Base-by-base conservation (phyloP, 2,888 invertebrate species). In the Diarsia brunnea region DNA sequence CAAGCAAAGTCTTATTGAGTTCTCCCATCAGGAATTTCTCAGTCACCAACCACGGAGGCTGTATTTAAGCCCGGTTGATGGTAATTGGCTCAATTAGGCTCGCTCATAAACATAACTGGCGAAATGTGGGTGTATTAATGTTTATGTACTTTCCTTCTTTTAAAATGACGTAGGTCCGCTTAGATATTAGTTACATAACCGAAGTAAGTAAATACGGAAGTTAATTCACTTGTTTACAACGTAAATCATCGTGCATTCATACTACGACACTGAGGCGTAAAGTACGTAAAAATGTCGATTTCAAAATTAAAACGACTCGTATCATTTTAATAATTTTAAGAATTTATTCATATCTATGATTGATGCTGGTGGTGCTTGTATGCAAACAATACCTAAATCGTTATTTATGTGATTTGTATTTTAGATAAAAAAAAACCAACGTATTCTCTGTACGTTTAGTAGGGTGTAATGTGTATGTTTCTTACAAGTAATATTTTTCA, bases 201-300 rank as follows among this genome's bases (percentile, higher is more conserved):
- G 10, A 43, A 43, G 43, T 43, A 63, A 63, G 43, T 16, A 63
- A 7, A 21, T 4, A n/a, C n/a, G 43, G 63, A 43, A 63, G 63
- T 8, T n/a, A 63, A 63, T 43, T 63, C n/a, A 63, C 63, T 63
- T 63, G 43, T 63, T 43, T 63, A 43, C 43, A 43, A 63, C 43
- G n/a, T 63, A 63, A 43, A n/a, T n/a, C n/a, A 63, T 43, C 63
- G n/a, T n/a, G 12, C 7, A 43, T 61, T n/a, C 1, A 12, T 61
- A n/a, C 7, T 61, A n/a, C 8, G n/a, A 10, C 7, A 58, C 14
- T n/a, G 10, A 21, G 21, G 21, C 53, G n/a, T n/a, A n/a, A 53
- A n/a, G n/a, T 38, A 38, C 38, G 8, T 38, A 38, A 38, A 38
- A 38, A 38, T 38, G 8, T 8, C 38, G 38, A 38, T 38, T 38